Conservation (phyloP, 1,140 invertebrate species). For the Pygmarrhopalites habei region DNA sequence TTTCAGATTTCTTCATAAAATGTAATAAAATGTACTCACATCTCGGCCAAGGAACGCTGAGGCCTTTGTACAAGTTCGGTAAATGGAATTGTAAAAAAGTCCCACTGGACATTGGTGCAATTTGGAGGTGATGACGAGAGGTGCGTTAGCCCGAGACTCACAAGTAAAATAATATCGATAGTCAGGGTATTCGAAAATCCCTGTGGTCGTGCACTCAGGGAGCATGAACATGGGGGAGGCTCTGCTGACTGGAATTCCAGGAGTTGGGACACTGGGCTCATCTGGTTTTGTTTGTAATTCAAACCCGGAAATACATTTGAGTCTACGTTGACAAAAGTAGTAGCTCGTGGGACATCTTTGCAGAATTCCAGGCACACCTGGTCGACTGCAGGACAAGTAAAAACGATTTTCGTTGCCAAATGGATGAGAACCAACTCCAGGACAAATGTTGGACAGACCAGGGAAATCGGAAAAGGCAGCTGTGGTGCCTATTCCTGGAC, state of each 20-base stretch:
- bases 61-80: constrained; percentile 29
- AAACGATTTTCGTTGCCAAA: constrained; percentile 28
- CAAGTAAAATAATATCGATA: constrained; percentile 32
- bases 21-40: constrained; percentile 19
- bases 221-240: constrained; percentile 31
- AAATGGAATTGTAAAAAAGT: constrained; percentile 28
- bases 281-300: constrained; percentile 1
- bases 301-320: constrained; percentile 20
- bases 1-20: too few relatives aligned
- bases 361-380: background rate
- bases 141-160: constrained; percentile 4
- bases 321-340: constrained; percentile 14
- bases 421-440: background rate
- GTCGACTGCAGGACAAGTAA: constrained; percentile 1
- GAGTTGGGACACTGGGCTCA: background rate
- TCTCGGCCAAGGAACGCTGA: constrained; percentile 22
- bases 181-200: constrained; percentile 28
- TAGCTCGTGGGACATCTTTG: constrained; percentile 25
- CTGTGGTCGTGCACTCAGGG: constrained; percentile 15
- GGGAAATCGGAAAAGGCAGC: constrained; percentile 10
- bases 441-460: constrained; percentile 3
- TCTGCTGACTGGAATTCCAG: constrained; percentile 16
- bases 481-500: background rate
- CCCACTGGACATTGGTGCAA: constrained; percentile 30
- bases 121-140: background rate